phyloP scores from a whole-genome alignment of 2,797 vertebrate species.

The Heteromormyrus szaboi region DNA sequence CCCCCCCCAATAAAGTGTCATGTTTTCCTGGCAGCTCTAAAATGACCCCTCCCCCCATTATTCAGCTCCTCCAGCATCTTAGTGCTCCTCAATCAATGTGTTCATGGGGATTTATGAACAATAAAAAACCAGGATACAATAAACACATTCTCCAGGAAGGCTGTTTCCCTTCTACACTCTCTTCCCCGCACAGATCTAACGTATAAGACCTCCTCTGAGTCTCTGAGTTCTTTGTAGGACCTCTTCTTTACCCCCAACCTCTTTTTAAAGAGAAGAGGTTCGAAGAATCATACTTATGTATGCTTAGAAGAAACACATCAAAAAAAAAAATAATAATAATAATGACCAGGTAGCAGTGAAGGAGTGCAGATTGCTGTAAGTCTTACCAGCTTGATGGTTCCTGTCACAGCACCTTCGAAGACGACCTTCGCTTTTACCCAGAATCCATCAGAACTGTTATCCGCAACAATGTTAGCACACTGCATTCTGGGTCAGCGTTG shows the following conservation, averaged over 20 bases:
- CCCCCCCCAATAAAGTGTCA: conserved; percentile 38
- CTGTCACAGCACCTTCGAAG: conserved; percentile 51
- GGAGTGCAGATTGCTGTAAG: neutral
- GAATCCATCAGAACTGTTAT: conserved; percentile 42
- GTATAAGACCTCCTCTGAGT: neutral
- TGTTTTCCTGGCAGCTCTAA: conserved; percentile 64
- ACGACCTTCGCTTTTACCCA: conserved; percentile 50
- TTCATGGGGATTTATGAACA: neutral
- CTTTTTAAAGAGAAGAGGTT: neutral
- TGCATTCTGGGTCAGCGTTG: conserved; percentile 49
- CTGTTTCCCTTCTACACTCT: neutral
- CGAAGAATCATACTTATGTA: neutral
- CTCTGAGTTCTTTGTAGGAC: neutral
- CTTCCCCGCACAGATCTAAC: neutral
- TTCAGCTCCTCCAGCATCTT: neutral
- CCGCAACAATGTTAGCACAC: conserved; percentile 54
- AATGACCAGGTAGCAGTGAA: neutral
- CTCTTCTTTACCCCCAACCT: neutral
- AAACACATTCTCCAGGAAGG: neutral
- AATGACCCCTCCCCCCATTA: neutral
- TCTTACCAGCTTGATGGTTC: conserved; percentile 62
- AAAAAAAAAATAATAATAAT: neutral
- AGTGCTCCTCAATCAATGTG: neutral
- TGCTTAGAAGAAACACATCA: neutral
- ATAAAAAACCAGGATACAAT: neutral